phyloP scores from a whole-genome alignment of 2,888 invertebrate genomes.

The Drosophila hamatofila region DNA sequence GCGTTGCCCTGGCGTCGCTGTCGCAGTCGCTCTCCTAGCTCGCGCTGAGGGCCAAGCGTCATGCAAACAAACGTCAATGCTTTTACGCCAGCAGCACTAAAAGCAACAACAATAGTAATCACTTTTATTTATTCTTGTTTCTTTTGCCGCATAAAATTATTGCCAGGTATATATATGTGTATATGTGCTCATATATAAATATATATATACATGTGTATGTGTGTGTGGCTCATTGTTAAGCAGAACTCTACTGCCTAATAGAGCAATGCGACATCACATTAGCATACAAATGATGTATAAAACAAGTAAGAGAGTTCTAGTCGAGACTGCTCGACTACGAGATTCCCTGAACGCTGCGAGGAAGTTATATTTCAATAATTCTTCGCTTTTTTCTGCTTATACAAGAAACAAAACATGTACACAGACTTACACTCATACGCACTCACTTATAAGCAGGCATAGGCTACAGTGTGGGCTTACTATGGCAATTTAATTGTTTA shows the following conservation, averaged over 20 bases:
- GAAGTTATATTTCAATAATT: too few relatives aligned
- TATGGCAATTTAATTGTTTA: too few relatives aligned
- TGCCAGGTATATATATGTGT: background rate
- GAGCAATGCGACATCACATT: slow-evolving; percentile 37
- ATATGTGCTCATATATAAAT: background rate
- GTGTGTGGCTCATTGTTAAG: background rate
- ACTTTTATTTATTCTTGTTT: slow-evolving; percentile 48
- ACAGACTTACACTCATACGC: too few relatives aligned
- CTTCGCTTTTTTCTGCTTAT: too few relatives aligned
- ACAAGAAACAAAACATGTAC: too few relatives aligned
- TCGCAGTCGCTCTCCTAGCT: slow-evolving; percentile 8
- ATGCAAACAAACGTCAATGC: slow-evolving; percentile 71
- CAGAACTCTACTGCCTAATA: slow-evolving; percentile 14
- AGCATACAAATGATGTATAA: slow-evolving; percentile 19
- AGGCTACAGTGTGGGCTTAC: too few relatives aligned
- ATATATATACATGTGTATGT: background rate
- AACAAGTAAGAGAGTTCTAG: background rate
- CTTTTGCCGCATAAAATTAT: slow-evolving; percentile 56
- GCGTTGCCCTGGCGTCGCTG: slow-evolving; percentile 20
- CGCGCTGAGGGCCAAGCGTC: slow-evolving; percentile 46
- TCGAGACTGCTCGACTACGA: too few relatives aligned
- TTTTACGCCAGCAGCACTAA: slow-evolving; percentile 31
- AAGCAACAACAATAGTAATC: slow-evolving; percentile 34
- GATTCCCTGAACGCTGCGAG: too few relatives aligned
- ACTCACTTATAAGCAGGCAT: too few relatives aligned